phyloP scores from a whole-genome alignment of 1,140 invertebrate genomes.

The Macrobrachium rosenbergii region DNA sequence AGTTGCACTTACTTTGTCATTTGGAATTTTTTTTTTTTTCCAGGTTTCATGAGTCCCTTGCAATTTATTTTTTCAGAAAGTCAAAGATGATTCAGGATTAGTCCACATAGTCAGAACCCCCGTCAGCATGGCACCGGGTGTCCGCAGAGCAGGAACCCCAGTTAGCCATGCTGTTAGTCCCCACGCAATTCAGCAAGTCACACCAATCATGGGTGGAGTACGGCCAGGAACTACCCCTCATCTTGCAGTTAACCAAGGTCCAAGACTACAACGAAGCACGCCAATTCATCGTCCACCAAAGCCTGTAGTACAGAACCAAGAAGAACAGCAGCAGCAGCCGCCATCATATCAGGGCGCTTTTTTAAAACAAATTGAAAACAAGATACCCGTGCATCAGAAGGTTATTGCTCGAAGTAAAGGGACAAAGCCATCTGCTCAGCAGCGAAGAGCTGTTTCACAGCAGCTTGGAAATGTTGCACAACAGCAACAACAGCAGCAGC shows the following conservation, averaged over 20 bases:
- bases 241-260: neutral
- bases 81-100: conserved; percentile 8
- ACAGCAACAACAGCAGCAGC: conserved; percentile 18
- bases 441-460: conserved; percentile 1
- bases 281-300: neutral
- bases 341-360: neutral
- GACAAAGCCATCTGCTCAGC: neutral
- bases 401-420: conserved; percentile 2
- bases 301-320: neutral
- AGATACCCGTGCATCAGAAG: neutral
- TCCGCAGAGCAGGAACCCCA: conserved; percentile 2
- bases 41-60: no score
- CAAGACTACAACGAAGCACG: neutral
- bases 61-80: neutral
- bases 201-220: neutral
- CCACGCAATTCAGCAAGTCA: neutral
- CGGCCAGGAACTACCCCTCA: neutral
- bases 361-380: conserved; percentile 19
- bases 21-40: no score
- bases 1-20: no score
- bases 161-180: neutral
- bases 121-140: neutral
- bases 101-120: conserved; percentile 13
- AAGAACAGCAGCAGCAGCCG: neutral
- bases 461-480: conserved; percentile 3